A percentile compares a stretch with the other conserved stretches of the same genome.
These are phyloP conservation scores for Megastigmus dorsalis DNA, from an alignment of 2,888 invertebrate genomes.

Conservation along the genomic window DNA sequence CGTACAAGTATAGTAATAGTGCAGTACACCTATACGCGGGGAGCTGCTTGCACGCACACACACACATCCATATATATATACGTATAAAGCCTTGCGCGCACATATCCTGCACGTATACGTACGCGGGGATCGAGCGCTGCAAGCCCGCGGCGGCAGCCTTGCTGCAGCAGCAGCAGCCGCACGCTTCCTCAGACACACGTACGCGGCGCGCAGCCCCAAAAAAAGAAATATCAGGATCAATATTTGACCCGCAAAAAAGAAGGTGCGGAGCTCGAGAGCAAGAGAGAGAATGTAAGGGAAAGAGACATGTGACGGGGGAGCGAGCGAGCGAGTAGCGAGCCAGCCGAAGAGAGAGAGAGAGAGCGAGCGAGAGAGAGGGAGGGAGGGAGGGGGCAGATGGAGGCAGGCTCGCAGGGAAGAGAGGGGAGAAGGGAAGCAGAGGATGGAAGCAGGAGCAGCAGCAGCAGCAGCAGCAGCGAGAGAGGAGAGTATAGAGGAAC, in stretches of 20 bases:
- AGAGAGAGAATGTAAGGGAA: conserved; percentile 15
- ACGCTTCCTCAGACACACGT: conserved; percentile 44
- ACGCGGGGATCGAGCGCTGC: neutral
- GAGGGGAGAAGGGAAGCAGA: no score
- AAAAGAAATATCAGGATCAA: conserved; percentile 64
- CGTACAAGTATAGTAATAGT: no score
- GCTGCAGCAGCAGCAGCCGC: no score
- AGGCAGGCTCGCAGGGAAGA: no score
- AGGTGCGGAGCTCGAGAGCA: conserved; percentile 38
- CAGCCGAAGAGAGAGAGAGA: neutral
- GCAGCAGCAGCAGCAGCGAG: neutral
- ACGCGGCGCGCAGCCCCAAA: conserved; percentile 46
- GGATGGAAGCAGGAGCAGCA: no score
- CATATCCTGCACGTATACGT: neutral
- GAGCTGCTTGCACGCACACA: neutral
- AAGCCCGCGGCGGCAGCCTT: conserved; percentile 7
- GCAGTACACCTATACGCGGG: no score
- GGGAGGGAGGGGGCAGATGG: no score
- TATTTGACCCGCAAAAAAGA: conserved; percentile 62
- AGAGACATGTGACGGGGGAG: neutral
- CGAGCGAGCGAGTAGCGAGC: neutral
- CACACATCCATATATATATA: neutral
- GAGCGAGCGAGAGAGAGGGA: neutral
- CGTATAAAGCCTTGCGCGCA: neutral
- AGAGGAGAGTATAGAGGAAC: neutral